These are phyloP conservation scores for Platyscapa corneri DNA, from an alignment of 1,140 invertebrate genomes.

Conservation along the genomic window DNA sequence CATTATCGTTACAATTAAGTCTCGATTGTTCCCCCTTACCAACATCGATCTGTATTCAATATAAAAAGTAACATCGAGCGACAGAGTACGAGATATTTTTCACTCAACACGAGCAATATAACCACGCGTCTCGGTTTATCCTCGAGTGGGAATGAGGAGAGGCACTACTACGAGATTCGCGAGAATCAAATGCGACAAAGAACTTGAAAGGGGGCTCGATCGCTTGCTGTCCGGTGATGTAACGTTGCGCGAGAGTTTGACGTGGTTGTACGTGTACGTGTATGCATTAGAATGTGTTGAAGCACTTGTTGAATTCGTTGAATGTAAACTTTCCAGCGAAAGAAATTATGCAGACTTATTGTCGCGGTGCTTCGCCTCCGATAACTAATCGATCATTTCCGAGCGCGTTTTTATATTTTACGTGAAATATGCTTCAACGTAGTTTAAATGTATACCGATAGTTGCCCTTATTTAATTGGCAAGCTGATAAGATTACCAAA, in stretches of 20 bases:
- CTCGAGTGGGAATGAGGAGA: too few relatives aligned
- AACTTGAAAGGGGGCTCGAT: slow-evolving; percentile 45
- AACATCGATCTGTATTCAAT: too few relatives aligned
- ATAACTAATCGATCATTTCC: neutral
- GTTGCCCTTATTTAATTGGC: too few relatives aligned
- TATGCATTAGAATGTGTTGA: neutral
- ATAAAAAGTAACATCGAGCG: too few relatives aligned
- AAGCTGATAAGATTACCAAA: too few relatives aligned
- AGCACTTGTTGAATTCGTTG: neutral
- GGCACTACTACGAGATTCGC: neutral
- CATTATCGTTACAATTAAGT: too few relatives aligned
- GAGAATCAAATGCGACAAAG: slow-evolving; percentile 32
- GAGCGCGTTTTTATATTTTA: neutral
- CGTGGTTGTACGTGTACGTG: neutral
- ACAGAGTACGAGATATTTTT: too few relatives aligned
- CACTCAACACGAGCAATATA: too few relatives aligned
- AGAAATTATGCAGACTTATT: neutral
- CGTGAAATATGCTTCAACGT: neutral
- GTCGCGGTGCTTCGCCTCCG: too few relatives aligned
- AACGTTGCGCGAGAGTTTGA: neutral
- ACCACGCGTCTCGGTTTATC: too few relatives aligned
- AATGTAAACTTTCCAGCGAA: neutral
- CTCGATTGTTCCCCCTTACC: too few relatives aligned
- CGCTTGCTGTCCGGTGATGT: slow-evolving; percentile 23
- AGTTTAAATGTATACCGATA: too few relatives aligned